These are phyloP conservation scores for Schizopygopsis pylzovi DNA, from an alignment of 2,797 vertebrate species.

Conservation along the genomic window DNA sequence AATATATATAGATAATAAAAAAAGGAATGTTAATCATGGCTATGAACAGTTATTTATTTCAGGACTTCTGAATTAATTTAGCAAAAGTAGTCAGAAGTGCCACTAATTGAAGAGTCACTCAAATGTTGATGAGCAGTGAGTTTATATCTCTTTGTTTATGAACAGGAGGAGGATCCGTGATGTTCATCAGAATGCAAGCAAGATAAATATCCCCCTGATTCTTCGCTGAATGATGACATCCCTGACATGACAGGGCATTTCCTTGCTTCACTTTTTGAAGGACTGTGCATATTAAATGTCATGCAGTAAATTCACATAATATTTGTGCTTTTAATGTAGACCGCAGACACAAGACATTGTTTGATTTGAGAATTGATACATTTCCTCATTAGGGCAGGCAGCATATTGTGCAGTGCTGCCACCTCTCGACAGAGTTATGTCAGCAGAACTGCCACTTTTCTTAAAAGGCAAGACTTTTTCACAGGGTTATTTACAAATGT, in stretches of 20 bases:
- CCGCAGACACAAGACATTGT: not conserved
- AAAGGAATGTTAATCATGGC: not conserved
- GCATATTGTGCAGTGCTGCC: conserved; percentile 1
- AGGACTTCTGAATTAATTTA: not conserved
- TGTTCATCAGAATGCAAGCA: conserved; percentile 26
- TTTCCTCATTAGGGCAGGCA: not conserved
- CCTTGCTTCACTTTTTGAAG: not conserved
- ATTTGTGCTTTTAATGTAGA: not conserved
- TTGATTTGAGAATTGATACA: not conserved
- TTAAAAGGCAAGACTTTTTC: not conserved
- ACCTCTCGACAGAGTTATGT: conserved; percentile 5
- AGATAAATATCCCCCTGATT: conserved; percentile 63
- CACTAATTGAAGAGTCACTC: not conserved
- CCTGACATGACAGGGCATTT: not conserved
- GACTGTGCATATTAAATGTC: not conserved
- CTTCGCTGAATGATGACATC: not conserved
- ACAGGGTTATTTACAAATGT: not conserved
- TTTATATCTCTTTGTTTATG: conserved; percentile 48
- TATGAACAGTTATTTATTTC: not conserved
- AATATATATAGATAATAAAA: no score
- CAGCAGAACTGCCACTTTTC: not conserved
- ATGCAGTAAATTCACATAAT: not conserved
- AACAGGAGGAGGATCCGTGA: conserved; percentile 56
- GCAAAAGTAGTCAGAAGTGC: not conserved
- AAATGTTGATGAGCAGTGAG: not conserved